Conservation (phyloP, 2,888 invertebrate species). For the Leucophora obtusa region DNA sequence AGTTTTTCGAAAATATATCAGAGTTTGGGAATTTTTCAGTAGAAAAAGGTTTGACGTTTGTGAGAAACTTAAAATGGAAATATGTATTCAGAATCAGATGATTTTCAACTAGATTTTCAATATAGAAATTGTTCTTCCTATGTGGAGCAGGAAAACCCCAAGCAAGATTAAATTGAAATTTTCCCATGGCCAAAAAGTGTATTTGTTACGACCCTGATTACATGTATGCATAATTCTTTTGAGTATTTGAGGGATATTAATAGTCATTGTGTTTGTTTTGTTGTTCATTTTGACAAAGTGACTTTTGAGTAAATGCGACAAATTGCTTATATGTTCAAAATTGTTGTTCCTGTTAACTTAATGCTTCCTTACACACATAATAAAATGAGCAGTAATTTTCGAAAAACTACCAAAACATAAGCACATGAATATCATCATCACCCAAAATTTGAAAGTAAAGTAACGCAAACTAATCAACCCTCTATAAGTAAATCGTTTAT, state of each 20-base stretch:
- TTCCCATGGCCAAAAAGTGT: no score
- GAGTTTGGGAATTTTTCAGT: no score
- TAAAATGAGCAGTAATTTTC: conserved; percentile 44
- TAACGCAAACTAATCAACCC: conserved; percentile 44
- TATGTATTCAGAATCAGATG: no score
- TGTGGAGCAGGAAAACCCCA: no score
- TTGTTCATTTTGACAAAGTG: conserved; percentile 61
- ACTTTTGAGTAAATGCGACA: conserved; percentile 64
- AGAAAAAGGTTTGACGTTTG: no score
- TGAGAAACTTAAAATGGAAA: no score
- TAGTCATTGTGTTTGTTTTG: conserved; percentile 59
- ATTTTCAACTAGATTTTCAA: no score
- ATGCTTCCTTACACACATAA: conserved; percentile 13
- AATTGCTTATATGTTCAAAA: conserved; percentile 61
- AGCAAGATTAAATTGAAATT: no score
- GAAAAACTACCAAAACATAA: background rate
- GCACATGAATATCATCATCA: conserved; percentile 4
- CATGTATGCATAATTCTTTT: background rate
- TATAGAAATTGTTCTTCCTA: no score
- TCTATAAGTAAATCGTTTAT: conserved; percentile 37
- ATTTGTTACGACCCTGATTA: background rate
- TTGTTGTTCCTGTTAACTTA: conserved; percentile 23
- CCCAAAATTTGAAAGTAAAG: background rate
- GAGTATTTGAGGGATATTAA: conserved; percentile 39
- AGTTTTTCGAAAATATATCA: no score